Base-by-base conservation (phyloP, 2,113 vertebrate genomes). In the Ceyx margarethae region DNA sequence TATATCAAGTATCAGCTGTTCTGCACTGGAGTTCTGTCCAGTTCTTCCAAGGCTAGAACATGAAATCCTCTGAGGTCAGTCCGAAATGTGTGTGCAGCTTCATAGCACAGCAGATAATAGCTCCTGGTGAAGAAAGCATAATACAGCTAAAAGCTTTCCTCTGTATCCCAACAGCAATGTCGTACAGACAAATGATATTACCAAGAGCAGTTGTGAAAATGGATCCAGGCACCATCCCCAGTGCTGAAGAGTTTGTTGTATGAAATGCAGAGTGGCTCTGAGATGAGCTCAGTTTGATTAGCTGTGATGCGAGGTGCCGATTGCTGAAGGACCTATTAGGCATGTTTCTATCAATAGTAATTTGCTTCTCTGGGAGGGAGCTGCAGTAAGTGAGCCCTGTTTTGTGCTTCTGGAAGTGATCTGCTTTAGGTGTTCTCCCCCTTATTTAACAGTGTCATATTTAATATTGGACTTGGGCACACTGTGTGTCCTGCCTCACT, bases 131-230 rank as follows among this genome's bases (percentile, higher is more conserved):
- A 73, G 81, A 62, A 76, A 61, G 56, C 69, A n/a, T 46, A 66
- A 76, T 80, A 77, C 29, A 40, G 51, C 84, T 91, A 40, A 91
- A 89, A 94, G 85, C 64, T 82, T 93, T 91, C 62, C 31, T 71
- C 76, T 90, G 67, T 87, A 87, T 67, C 79, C 35, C 67, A 71
- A 62, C 54, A 87, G 71, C 57, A 61, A n/a, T 68, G 56, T 76
- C 58, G 10, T 68, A 18, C 45, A 61, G 81, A 54, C 25, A 22
- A 69, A 79, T 16, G n/a, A 31, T 26, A 10, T 19, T 81, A 43
- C 31, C 46, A 88, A 37, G 82, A 93, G 84, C 43, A 61, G 54
- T 85, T 79, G 71, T 85, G 62, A 26, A 86, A 96, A 65, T 72
- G 62, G 86, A 31, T 79, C 11, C 42, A 58, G 86, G 23, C 50